Percentiles rank a stretch among this genome's conserved stretches.
These are phyloP conservation scores for Xiphophorus birchmanni DNA, from an alignment of 2,797 vertebrate genomes.

Conservation along the genomic window DNA sequence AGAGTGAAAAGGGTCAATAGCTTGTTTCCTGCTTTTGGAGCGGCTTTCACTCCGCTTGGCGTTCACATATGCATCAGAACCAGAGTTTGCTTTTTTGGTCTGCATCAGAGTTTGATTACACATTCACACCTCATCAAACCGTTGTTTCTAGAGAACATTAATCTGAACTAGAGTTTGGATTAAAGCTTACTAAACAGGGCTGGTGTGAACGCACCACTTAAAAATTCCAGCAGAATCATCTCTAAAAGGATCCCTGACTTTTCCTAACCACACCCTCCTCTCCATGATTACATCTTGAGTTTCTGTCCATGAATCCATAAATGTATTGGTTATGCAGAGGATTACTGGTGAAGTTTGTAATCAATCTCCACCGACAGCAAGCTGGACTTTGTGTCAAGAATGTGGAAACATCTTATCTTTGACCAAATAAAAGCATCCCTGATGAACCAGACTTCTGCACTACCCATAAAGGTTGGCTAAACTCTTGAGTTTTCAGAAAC, in stretches of 20 bases:
- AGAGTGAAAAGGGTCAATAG: too few relatives aligned
- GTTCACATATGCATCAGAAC: too few relatives aligned
- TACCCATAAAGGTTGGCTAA: constrained; percentile 10
- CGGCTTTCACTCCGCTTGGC: too few relatives aligned
- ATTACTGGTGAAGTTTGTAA: neutral
- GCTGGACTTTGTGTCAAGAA: neutral
- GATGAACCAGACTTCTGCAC: neutral
- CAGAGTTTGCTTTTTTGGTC: too few relatives aligned
- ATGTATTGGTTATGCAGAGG: neutral
- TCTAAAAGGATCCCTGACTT: neutral
- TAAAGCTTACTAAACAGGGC: too few relatives aligned
- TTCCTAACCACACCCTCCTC: neutral
- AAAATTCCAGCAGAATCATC: neutral
- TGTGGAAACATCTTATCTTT: neutral
- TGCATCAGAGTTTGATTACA: too few relatives aligned
- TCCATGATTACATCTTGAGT: neutral
- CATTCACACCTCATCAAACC: too few relatives aligned
- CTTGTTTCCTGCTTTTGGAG: too few relatives aligned
- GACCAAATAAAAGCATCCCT: neutral
- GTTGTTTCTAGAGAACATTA: too few relatives aligned
- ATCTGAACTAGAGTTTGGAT: too few relatives aligned
- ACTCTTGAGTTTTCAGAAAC: neutral
- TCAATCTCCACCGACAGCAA: neutral
- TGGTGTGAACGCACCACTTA: neutral
- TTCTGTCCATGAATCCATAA: neutral